Base-by-base conservation (phyloP, 2,888 invertebrate genomes). In the Archips crataeganus region DNA sequence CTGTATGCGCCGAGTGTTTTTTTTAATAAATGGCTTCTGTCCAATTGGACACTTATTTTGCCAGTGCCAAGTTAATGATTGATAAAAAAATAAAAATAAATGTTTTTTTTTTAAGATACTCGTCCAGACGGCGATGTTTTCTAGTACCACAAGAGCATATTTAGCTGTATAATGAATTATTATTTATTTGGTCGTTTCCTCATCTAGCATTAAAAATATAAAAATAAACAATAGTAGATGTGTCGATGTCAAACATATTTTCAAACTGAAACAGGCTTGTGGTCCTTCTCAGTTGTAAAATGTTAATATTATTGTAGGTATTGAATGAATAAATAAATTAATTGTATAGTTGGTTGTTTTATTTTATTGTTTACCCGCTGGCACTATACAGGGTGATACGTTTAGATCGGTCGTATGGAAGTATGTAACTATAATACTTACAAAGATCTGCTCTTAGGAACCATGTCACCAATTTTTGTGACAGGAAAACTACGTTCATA, bases 241-340 rank as follows among this genome's bases (percentile, higher is more conserved):
- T 51, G 11, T 49, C 34, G 51, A 6, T 49, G 13, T 47, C 2
- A 13, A 64, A 47, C 3, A 49, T 49, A 36, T 34, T 34, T 51
- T 47, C 8, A 65, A 51, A 42, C 42, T 32, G 10, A 32, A 10
- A 11, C 54, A 10, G 54, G 54, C 36, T 51, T 51, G 51, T 65
- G 39, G 51, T 51, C 65, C 54, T 47, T 63, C 45, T 32, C 49
- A 57, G 64, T 45, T 57, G 36, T 57, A 32, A 39, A 54, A 42
- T 70, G 45, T 34, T 45, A 65, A 49, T 65, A 65, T 49, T 70
- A 65, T 49, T 70, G 49, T 71, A 65, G 65, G 39, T 71, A 65
- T 71, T 49, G 65, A 47, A 66, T 66, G 3, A 66, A 60, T 70
- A 32, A 71, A 71, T 65, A 23, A 66, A 71, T 51, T 71, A 42